Evolutionary conservation across 2,113 vertebrate genomes (phyloP).

Genomic region (Clupea harengus): DNA sequence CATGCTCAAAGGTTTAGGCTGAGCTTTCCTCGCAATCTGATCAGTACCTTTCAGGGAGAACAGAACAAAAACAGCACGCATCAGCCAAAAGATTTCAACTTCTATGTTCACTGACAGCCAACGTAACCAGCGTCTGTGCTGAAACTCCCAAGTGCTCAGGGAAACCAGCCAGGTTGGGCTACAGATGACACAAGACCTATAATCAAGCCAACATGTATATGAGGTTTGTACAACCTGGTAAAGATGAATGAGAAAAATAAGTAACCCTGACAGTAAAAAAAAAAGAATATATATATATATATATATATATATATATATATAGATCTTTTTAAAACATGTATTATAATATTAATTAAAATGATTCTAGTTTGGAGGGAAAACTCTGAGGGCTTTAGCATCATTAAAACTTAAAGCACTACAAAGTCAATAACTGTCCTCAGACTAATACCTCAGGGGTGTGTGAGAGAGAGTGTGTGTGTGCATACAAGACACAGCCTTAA

Average conservation of each 20-base stretch:
- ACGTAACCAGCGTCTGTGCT: conserved; percentile 29
- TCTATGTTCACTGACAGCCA: conserved; percentile 13
- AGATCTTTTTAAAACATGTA: neutral
- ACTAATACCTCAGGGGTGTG: conserved; percentile 46
- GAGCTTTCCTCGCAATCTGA: conserved; percentile 46
- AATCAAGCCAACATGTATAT: neutral
- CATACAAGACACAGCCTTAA: neutral
- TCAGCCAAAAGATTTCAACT: neutral
- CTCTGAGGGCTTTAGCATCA: conserved; percentile 27
- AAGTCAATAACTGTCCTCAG: conserved; percentile 44
- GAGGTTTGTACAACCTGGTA: neutral
- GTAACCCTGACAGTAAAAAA: neutral
- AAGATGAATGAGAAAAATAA: neutral
- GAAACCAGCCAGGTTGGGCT: neutral
- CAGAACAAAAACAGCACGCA: neutral
- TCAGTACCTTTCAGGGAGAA: conserved; percentile 32
- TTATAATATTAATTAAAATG: neutral
- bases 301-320: neutral
- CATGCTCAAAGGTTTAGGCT: conserved; percentile 52
- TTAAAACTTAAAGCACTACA: conserved; percentile 41
- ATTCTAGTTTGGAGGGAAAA: conserved; percentile 22
- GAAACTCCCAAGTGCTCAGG: conserved; percentile 40
- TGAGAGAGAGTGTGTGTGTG: conserved; percentile 11
- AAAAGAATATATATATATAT: neutral
- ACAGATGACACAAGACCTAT: neutral